phyloP scores from a whole-genome alignment of 2,113 vertebrate species.

The Phylloscopus whistleri region DNA sequence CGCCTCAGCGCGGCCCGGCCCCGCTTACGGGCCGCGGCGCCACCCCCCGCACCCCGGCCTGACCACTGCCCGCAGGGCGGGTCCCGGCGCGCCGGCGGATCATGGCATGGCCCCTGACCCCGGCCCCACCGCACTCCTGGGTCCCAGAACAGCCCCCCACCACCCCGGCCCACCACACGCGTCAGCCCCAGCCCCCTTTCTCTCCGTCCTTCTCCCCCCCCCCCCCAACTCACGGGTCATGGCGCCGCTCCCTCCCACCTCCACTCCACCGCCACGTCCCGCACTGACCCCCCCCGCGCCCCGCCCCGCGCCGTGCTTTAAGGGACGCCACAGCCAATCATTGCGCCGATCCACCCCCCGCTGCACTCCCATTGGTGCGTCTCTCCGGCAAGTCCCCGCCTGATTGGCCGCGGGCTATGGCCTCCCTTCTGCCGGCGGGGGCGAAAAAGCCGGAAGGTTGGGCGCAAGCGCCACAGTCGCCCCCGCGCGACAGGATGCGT shows the following conservation, averaged over 20 bases:
- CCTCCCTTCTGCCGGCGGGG: background rate
- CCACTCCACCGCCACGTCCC: slow-evolving; percentile 18
- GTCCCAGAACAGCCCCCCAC: background rate
- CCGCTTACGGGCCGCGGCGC: background rate
- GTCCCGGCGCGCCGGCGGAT: background rate
- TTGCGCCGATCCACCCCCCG: background rate
- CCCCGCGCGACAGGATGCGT: background rate
- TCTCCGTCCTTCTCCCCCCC: background rate
- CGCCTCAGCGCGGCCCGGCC: background rate
- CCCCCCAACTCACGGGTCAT: background rate
- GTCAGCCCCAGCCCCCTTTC: background rate
- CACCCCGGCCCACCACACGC: too few species aligned
- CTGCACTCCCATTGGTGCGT: background rate
- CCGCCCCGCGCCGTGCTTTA: background rate
- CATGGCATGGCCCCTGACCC: background rate
- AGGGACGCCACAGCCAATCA: background rate
- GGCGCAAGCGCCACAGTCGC: background rate
- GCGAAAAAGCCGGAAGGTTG: background rate
- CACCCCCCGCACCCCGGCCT: background rate
- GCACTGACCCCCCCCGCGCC: background rate
- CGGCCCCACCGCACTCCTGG: background rate
- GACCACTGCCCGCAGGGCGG: too few species aligned
- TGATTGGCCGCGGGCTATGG: slow-evolving; percentile 24
- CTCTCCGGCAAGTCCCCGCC: background rate
- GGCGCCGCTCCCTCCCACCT: background rate